Base-by-base conservation (phyloP, 2,113 vertebrate genomes). In the Trogon melanurus region DNA sequence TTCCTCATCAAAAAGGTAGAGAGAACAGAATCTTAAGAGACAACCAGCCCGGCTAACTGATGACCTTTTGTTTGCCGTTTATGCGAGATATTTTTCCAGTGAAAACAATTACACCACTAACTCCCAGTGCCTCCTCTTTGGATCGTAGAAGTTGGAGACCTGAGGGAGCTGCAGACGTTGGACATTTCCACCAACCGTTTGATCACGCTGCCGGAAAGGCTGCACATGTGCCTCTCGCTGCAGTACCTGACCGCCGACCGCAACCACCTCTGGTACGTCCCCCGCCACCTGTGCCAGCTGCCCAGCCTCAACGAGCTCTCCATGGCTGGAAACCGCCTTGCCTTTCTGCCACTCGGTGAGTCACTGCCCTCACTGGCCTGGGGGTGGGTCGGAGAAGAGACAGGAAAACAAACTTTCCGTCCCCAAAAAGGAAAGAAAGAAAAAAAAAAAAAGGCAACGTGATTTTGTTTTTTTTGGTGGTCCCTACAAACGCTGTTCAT, bases 261-360 rank as follows among this genome's bases (percentile, higher is more conserved):
- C 83, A 99, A 99, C 97, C 98, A 96, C 70, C 98, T 99, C 45
- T 98, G 98, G 94, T 98, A 97, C 30, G 90, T 99, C 70, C 99
- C 99, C 5, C 98, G 99, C 19, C 99, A 99, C 79, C 98, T 99
- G 84, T 99, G 99, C 98, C 98, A 98, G 84, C 98, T 99, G 41
- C 98, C 98, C 36, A 98, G 98, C 97, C 99, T 99, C 98, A 99
- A 98, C 25, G 99, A 99, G 98, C 99, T 99, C 91, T 99, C 99
- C 94, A 98, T 99, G 99, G 99, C 99, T 19, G 98, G 99, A 47
- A 99, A 99, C 98, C 97, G 98, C 74, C 98, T 99, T 45, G 98
- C 97, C 2, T 99, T 98, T 94, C 96, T 99, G 85, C 99, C 99
- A 6, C 98, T 99, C 7, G 99, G 99, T 99, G 96, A 99, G 98